Base-by-base conservation (phyloP, 53 echinoderm and acorn worm genomes). In the Arbacia lixula region DNA sequence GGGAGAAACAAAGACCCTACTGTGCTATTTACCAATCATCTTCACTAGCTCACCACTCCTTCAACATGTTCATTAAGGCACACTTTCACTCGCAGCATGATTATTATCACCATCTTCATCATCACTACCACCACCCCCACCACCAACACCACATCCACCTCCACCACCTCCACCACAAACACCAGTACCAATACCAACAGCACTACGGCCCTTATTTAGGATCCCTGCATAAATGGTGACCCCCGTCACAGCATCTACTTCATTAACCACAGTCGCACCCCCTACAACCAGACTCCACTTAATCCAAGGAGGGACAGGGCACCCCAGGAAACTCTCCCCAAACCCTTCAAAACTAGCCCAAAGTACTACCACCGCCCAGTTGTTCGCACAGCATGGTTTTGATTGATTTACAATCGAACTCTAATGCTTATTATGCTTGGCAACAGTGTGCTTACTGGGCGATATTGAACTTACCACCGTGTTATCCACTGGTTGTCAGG, bases 341-440 rank as follows among this genome's bases (percentile, higher is more conserved):
- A n/a, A n/a, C n/a, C n/a, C n/a, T n/a, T n/a, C n/a, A n/a, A n/a
- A n/a, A n/a, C n/a, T n/a, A 43, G 29, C 33, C 33, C 12, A 53
- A 52, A 57, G 22, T 20, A 57, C n/a, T 57, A 28, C 22, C 74
- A 74, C 53, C 49, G 53, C 74, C 26, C 14, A 6, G 46, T 46
- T 53, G 74, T 34, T 53, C 51, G 50, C 74, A 3, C 74, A 74
- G 74, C 74, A 34, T 74, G 74, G 33, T 31, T 33, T 43, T 74
- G 26, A 74, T 74, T 74, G 74, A 5, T 53, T 74, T 53, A 74
- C 74, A 74, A 74, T 74, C 35, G 74, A 53, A 74, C 52, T 49
- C 51, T 74, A 53, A 74, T 74, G 30, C 74, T 29, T 74, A 53
- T 74, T 53, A 74, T 19, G 31, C 51, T 50, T 53, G 53, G 74